Evolutionary conservation across 1,140 invertebrate species (phyloP), one percentile per base, ranked within the genome.

Genomic region (Choristoneura fumiferana): DNA sequence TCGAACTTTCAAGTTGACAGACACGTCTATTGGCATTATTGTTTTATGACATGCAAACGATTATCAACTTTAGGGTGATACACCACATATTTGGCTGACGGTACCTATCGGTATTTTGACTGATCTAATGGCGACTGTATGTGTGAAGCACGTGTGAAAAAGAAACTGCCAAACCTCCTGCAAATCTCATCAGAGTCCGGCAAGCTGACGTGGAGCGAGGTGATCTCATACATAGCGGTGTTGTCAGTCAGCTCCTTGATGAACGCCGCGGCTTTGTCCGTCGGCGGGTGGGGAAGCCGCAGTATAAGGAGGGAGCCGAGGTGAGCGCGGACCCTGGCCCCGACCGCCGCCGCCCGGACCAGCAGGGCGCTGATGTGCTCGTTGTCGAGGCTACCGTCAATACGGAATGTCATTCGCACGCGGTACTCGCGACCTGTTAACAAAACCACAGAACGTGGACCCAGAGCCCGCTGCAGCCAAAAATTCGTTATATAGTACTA

Each of bases 171-270:
- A 37, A 57, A 84, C 84, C 84, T 81, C 52, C 69, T 72, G 60
- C 68, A 78, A 22, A 85, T 75, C 63, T 87, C 84, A 49, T 84
- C 78, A 15, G 80, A 74, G 60, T 87, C 84, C 0, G 84, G 69
- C 13, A 87, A 54, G 17, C 71, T 80, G 8, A 87, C 73, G 53
- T 71, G 72, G 60, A 83, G 67, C 8, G 78, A 77, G 0, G 70
- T 63, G 9, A 87, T 70, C 0, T 76, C 76, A 55, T 79, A 85
- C 53, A 61, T 60, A n/a, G 29, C 45, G 0, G 70, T 29, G 10
- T 81, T 75, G 0, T 75, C 64, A 3, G 66, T 63, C 4, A 83
- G 15, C 18, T 83, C 73, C 39, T 71, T 73, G 8, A 85, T 54
- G 0, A 87, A 60, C 0, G 60, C 62, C 0, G 80, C 76, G 0